These are phyloP conservation scores for Tribolium castaneum DNA, from an alignment of 1,140 invertebrate species.

Conservation along the genomic window DNA sequence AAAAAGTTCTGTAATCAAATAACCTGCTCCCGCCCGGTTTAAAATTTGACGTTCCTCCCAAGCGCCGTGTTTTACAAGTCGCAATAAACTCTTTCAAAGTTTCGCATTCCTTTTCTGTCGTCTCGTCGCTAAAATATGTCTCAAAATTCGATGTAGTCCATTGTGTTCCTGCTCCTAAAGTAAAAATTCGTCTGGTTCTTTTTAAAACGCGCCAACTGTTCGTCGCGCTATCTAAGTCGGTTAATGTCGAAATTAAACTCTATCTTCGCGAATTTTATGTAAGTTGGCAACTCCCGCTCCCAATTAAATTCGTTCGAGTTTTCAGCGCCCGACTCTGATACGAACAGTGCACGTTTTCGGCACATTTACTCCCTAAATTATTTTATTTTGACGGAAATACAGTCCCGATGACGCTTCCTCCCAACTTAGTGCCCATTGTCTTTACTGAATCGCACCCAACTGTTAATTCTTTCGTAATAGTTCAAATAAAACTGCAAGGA, in stretches of 20 bases:
- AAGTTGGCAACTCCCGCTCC: conserved; percentile 17
- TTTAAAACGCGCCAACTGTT: conserved; percentile 16
- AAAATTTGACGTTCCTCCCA: too few relatives aligned
- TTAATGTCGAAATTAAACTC: conserved; percentile 34
- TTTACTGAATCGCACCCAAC: too few relatives aligned
- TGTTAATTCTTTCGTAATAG: too few relatives aligned
- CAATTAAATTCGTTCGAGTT: conserved; percentile 34
- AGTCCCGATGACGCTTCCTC: conserved; percentile 19
- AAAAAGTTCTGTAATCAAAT: too few relatives aligned
- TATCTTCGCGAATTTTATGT: conserved; percentile 26
- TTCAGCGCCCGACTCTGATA: conserved; percentile 5
- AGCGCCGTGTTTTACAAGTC: neutral
- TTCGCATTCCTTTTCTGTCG: neutral
- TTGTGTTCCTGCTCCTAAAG: neutral
- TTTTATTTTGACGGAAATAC: conserved; percentile 23
- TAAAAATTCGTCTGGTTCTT: neutral
- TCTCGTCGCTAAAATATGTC: neutral
- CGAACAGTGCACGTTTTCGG: conserved; percentile 1
- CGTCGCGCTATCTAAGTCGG: conserved; percentile 23
- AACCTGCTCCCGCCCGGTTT: too few relatives aligned
- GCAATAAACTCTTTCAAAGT: neutral
- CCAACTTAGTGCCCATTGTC: neutral
- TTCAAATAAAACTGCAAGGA: too few relatives aligned
- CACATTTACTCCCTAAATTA: conserved; percentile 14
- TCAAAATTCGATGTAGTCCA: neutral